Evolutionary conservation across 2,797 vertebrate species (phyloP).

Genomic region (Typhlichthys subterraneus): DNA sequence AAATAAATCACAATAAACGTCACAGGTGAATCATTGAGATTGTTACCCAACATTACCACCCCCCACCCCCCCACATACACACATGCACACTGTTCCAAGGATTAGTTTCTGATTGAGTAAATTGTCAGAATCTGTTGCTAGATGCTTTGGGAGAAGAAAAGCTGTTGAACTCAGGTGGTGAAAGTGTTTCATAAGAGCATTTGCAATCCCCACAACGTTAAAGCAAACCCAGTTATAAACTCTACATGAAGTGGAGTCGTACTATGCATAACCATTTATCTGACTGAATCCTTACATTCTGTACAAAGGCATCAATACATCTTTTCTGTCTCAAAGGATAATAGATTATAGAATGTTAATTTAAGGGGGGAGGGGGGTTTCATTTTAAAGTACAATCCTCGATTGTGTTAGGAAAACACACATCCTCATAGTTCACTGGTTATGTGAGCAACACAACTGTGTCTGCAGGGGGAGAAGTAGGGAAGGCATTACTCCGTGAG

Average conservation of each 20-base stretch:
- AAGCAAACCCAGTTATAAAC: constrained; percentile 35
- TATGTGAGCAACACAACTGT: too few relatives aligned
- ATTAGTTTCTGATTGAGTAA: constrained; percentile 65
- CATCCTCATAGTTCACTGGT: too few relatives aligned
- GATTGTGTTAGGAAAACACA: too few relatives aligned
- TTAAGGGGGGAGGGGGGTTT: neutral
- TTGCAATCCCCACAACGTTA: constrained; percentile 26
- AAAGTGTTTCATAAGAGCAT: constrained; percentile 61
- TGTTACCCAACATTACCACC: neutral
- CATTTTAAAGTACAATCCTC: too few relatives aligned
- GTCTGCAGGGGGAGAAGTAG: too few relatives aligned
- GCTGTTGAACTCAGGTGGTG: constrained; percentile 42
- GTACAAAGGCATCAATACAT: constrained; percentile 68
- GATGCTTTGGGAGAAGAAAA: constrained; percentile 58
- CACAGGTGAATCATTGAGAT: constrained; percentile 36
- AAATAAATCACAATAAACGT: constrained; percentile 63
- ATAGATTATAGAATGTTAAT: constrained; percentile 28
- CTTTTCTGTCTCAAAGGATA: constrained; percentile 17
- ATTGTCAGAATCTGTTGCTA: constrained; percentile 47
- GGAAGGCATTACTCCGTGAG: too few relatives aligned
- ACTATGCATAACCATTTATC: constrained; percentile 53
- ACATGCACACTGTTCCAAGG: constrained; percentile 53
- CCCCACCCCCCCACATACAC: constrained; percentile 17
- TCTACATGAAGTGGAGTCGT: constrained; percentile 45
- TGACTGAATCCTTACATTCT: constrained; percentile 57